phyloP scores from a whole-genome alignment of 1,140 invertebrate species.

The Atopsyche davidsoni region DNA sequence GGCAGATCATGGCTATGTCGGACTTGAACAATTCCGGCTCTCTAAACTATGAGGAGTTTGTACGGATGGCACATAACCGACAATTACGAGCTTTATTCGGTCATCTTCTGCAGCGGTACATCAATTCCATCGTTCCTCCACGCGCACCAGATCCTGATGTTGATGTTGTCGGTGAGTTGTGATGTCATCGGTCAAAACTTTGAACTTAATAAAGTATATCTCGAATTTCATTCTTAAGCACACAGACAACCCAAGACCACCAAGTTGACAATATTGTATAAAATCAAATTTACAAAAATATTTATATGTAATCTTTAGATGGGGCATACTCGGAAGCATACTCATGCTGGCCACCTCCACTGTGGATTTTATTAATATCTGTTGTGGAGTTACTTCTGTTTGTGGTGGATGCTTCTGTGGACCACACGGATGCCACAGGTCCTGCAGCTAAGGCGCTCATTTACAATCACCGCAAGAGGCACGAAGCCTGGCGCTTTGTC shows the following conservation, averaged over 20 bases:
- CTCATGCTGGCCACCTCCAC: conserved; percentile 75
- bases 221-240: no score
- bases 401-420: conserved; percentile 55
- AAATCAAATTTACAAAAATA: no score
- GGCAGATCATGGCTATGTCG: conserved; percentile 61
- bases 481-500: conserved; percentile 87
- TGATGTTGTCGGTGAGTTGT: no score
- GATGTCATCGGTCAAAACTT: no score
- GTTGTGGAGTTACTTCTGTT: conserved; percentile 66
- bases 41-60: conserved; percentile 73
- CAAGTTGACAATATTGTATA: no score
- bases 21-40: conserved; percentile 68
- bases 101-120: conserved; percentile 50
- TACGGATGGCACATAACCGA: conserved; percentile 65
- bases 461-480: conserved; percentile 82
- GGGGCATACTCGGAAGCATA: conserved; percentile 81
- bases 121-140: conserved; percentile 48
- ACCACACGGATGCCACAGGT: conserved; percentile 51
- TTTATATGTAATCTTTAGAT: no score
- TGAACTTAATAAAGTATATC: no score
- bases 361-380: conserved; percentile 78
- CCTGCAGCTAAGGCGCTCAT: conserved; percentile 74
- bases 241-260: no score
- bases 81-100: conserved; percentile 56
- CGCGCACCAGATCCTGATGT: no score